Evolutionary conservation across 64 coral and sea anemone species (phyloP).

Genomic region (Porites lutea): DNA sequence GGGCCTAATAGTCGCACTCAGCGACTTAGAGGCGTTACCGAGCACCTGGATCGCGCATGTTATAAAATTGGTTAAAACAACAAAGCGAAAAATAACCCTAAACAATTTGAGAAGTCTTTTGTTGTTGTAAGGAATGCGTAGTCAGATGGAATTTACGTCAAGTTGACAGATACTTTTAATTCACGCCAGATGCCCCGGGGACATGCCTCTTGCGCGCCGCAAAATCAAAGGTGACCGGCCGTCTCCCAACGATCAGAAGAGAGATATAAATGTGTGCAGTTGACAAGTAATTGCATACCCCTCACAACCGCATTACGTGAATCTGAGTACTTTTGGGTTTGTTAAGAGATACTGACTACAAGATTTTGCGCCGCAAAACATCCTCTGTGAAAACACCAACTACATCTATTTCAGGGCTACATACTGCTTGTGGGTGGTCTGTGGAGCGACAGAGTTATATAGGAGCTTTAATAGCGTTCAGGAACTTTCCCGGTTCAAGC

Average conservation of each 20-base stretch:
- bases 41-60: slow-evolving; percentile 50
- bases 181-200: slow-evolving; percentile 76
- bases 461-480: slow-evolving; percentile 17
- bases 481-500: not conserved
- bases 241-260: slow-evolving; percentile 58
- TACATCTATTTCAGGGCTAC: not conserved
- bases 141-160: slow-evolving; percentile 77
- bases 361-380: slow-evolving; percentile 17
- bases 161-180: slow-evolving; percentile 91
- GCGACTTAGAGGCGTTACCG: not conserved
- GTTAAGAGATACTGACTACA: slow-evolving; percentile 6
- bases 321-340: slow-evolving; percentile 29
- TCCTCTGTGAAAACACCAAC: slow-evolving; percentile 28
- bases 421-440: slow-evolving; percentile 26
- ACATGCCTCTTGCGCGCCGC: slow-evolving; percentile 88
- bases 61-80: slow-evolving; percentile 97
- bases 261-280: slow-evolving; percentile 56
- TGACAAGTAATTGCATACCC: slow-evolving; percentile 46
- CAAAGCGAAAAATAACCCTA: slow-evolving; percentile 92
- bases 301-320: slow-evolving; percentile 41
- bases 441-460: not conserved
- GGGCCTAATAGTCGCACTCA: slow-evolving; percentile 38
- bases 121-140: slow-evolving; percentile 95
- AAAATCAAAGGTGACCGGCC: slow-evolving; percentile 58
- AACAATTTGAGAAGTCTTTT: slow-evolving; percentile 97